phyloP scores from a whole-genome alignment of 2,113 vertebrate genomes.

The Lophura nycthemera region DNA sequence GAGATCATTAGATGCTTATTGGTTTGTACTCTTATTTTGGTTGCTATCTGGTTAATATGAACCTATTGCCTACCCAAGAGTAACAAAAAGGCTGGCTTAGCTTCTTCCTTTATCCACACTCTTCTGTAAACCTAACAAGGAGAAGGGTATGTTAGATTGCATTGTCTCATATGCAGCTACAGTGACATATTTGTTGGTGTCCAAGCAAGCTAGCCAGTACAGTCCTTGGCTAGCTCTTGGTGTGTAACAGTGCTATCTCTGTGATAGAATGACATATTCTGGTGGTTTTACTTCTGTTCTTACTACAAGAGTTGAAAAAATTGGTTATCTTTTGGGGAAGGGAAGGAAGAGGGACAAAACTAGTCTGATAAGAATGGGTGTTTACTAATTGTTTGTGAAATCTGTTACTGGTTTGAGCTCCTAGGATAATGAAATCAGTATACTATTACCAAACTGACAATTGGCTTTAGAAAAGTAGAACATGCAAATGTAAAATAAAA shows the following conservation, averaged over 20 bases:
- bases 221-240: background rate
- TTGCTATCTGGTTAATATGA: background rate
- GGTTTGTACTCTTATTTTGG: background rate
- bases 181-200: background rate
- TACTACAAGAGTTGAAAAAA: background rate
- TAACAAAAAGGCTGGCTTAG: background rate
- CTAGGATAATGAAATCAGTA: background rate
- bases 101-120: background rate
- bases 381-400: background rate
- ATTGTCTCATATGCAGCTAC: background rate
- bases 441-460: background rate
- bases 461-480: background rate
- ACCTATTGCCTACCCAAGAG: background rate
- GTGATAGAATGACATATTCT: background rate
- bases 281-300: background rate
- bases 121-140: background rate
- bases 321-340: background rate
- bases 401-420: background rate
- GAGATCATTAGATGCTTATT: background rate
- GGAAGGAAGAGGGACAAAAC: background rate
- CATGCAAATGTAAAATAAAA: background rate
- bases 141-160: background rate
- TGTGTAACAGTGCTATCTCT: background rate
- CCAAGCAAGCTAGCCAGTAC: background rate
- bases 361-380: background rate